Conservation (phyloP, 2,797 vertebrate species). For the Zenarchopterus dispar region DNA sequence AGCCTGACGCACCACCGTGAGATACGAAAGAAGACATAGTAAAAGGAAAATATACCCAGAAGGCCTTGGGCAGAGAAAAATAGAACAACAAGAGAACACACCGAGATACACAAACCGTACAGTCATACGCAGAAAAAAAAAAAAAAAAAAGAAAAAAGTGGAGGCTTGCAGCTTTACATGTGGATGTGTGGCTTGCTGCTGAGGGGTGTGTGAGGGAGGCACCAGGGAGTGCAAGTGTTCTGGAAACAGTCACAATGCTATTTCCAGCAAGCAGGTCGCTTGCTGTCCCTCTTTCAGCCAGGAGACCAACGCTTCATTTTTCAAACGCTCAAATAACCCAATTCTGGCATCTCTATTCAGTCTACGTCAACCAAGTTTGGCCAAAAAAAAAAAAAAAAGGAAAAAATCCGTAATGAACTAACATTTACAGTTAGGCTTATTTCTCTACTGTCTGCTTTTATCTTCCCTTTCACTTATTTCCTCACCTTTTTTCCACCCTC, state of each 20-base stretch:
- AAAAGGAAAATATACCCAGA: conserved; percentile 14
- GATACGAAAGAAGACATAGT: conserved; percentile 19
- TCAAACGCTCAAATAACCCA: conserved; percentile 78
- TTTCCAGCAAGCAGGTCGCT: conserved; percentile 86
- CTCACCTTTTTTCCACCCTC: not conserved
- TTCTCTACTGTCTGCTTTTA: conserved; percentile 12
- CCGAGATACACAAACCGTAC: conserved; percentile 15
- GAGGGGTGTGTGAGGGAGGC: conserved; percentile 47
- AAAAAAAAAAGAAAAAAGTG: not conserved
- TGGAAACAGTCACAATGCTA: conserved; percentile 82
- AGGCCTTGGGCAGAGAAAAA: conserved; percentile 4
- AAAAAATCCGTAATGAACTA: conserved; percentile 31
- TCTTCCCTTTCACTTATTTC: not conserved
- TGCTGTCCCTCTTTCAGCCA: conserved; percentile 80
- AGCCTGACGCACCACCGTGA: conserved; percentile 20
- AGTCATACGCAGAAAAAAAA: conserved; percentile 17
- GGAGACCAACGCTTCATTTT: conserved; percentile 70
- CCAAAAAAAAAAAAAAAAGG: conserved; percentile 1
- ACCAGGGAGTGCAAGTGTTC: conserved; percentile 67
- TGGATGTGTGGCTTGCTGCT: conserved; percentile 33
- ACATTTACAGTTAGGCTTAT: conserved; percentile 32
- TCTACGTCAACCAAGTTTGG: conserved; percentile 42
- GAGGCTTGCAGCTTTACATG: conserved; percentile 22
- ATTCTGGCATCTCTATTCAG: conserved; percentile 71
- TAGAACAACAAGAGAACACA: conserved; percentile 20